phyloP scores from a whole-genome alignment of 1,140 invertebrate species.

The Tetranychus cinnabarinus region DNA sequence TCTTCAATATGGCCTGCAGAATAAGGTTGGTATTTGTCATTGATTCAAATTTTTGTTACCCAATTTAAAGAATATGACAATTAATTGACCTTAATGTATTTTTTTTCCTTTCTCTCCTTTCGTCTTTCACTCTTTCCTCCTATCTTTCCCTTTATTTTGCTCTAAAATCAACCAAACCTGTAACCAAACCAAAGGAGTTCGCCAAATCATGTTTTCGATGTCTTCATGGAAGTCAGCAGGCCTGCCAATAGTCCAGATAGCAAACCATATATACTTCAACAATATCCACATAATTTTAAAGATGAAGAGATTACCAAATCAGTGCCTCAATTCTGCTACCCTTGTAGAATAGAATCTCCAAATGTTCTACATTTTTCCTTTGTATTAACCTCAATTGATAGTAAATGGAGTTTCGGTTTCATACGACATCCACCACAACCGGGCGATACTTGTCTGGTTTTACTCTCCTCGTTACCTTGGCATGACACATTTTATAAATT shows the following conservation, averaged over 20 bases:
- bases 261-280: slow-evolving; percentile 42
- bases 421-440: slow-evolving; percentile 67
- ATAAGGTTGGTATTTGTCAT: too few relatives aligned
- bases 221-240: not conserved
- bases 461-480: slow-evolving; percentile 50
- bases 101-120: too few relatives aligned
- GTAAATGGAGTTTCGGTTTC: slow-evolving; percentile 87
- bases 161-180: too few relatives aligned
- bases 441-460: slow-evolving; percentile 16
- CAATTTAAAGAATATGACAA: too few relatives aligned
- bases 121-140: too few relatives aligned
- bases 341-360: slow-evolving; percentile 48
- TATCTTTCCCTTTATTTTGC: too few relatives aligned
- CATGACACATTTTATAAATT: slow-evolving; percentile 76
- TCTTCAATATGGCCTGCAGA: too few relatives aligned
- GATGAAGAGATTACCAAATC: slow-evolving; percentile 47
- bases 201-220: slow-evolving; percentile 1
- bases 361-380: slow-evolving; percentile 67
- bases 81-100: too few relatives aligned
- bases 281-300: slow-evolving; percentile 44
- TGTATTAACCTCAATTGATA: slow-evolving; percentile 72
- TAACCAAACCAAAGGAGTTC: not conserved
- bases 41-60: too few relatives aligned
- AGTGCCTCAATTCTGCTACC: slow-evolving; percentile 60
- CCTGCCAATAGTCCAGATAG: not conserved